These are phyloP conservation scores for Tetragnatha montana DNA, from an alignment of 2,888 invertebrate genomes.

Conservation along the genomic window DNA sequence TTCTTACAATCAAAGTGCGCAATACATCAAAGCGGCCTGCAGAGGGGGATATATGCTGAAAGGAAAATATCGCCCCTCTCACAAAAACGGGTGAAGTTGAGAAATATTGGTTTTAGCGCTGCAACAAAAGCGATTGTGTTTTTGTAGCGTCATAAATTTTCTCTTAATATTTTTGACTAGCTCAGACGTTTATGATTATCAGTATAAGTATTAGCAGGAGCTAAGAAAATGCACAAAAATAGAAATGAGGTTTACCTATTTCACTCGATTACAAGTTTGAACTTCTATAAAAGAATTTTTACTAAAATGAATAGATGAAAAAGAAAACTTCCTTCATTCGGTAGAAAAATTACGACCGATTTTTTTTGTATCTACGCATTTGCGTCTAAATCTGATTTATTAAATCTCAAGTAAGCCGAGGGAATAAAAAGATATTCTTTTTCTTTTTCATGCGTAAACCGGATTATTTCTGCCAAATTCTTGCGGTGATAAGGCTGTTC, in stretches of 20 bases:
- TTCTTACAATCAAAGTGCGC: not conserved
- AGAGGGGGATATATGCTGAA: not conserved
- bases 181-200: not conserved
- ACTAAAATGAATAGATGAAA: not conserved
- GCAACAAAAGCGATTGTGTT: not conserved
- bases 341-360: not conserved
- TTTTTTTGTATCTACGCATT: not conserved
- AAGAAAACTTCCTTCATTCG: not conserved
- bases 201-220: not conserved
- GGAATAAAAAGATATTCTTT: not conserved
- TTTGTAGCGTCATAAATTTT: not conserved
- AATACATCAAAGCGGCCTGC: not conserved
- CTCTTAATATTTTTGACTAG: not conserved
- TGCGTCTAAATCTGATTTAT: not conserved
- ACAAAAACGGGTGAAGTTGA: not conserved
- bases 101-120: not conserved
- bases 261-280: too few species aligned
- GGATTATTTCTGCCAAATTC: not conserved
- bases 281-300: not conserved
- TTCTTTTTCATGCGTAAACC: not conserved
- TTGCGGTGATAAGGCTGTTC: too few species aligned
- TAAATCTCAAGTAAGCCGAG: not conserved
- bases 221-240: not conserved
- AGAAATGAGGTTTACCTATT: not conserved
- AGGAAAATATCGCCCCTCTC: not conserved